Base-by-base conservation (phyloP, 2,797 vertebrate species). In the Phataginus tricuspis region DNA sequence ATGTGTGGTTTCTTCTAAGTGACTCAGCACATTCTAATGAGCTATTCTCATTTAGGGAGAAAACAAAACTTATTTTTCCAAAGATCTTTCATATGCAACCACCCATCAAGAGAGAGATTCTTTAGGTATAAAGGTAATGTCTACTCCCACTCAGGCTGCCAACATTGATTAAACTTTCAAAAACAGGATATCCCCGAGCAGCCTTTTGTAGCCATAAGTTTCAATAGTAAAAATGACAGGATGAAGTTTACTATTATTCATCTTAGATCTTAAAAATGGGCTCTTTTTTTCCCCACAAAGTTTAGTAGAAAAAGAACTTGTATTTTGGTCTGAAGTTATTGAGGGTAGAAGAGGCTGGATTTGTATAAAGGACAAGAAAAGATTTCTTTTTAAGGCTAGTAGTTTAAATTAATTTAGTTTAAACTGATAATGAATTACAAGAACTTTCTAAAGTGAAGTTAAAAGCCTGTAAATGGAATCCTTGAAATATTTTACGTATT, bases 401-500 rank as follows among this genome's bases (percentile, higher is more conserved):
- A 42, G 61, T 92, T 95, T 93, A 91, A 85, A 71, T 86, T 87
- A 90, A 96, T 94, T 95, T 86, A 94, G 51, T 95, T 93, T 94
- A 79, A 96, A 94, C 29, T 95, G 45, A 90, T 74, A 95, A 86
- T 74, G 87, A 94, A 78, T 96, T 80, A 27, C 1, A 86, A 75
- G 25, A 69, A 93, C 45, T 91, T 86, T 66, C 49, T 59, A 74
- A 96, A 94, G 75, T 93, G 63, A 96, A 86, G 18, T 96, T 92
- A 69, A 77, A 90, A 90, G 55, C 9, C 15, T 91, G 29, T 80
- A 93, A 96, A 94, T 95, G 91, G 74, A 94, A 78, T 96, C 91
- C 94, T 87, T 90, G 86, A 96, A 96, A 95, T 97, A 96, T 93
- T 95, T 96, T 96, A 90, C 51, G 90, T 86, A 96, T 94, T 34